Percentiles rank a stretch among this genome's conserved stretches.
These are phyloP conservation scores for Brachylomia viminalis DNA, from an alignment of 2,888 invertebrate species.

Conservation along the genomic window DNA sequence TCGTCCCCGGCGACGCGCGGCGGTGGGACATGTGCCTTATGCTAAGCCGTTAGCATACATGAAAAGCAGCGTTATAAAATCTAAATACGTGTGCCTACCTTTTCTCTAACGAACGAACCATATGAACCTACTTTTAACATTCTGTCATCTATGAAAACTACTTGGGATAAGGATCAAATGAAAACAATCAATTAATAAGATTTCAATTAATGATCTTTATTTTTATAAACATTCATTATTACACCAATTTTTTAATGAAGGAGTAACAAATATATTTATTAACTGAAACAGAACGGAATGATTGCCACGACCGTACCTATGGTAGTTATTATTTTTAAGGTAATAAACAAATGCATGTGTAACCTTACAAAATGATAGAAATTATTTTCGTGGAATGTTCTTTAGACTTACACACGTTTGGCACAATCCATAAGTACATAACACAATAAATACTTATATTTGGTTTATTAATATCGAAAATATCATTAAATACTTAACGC, in stretches of 20 bases:
- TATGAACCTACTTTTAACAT: neutral
- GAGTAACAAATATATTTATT: conserved; percentile 17
- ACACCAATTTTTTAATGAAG: conserved; percentile 39
- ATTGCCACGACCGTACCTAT: conserved; percentile 8
- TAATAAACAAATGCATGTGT: conserved; percentile 11
- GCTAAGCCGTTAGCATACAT: too few species aligned
- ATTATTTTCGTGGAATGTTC: conserved; percentile 50
- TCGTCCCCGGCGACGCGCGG: too few species aligned
- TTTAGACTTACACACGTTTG: conserved; percentile 52
- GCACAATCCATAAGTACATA: conserved; percentile 56
- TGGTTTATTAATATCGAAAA: conserved; percentile 34
- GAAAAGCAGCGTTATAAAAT: neutral
- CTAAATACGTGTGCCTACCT: neutral
- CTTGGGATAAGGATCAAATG: neutral
- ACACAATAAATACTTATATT: conserved; percentile 38
- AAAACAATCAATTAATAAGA: neutral
- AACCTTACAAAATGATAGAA: conserved; percentile 8
- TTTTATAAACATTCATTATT: conserved; percentile 52
- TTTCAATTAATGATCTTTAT: conserved; percentile 38
- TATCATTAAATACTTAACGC: conserved; percentile 25
- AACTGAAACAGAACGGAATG: conserved; percentile 39
- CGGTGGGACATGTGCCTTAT: too few species aligned
- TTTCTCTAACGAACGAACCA: neutral
- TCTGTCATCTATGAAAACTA: neutral
- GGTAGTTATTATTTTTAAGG: conserved; percentile 11